These are phyloP conservation scores for Lapara coniferarum DNA, from an alignment of 2,888 invertebrate species.

Conservation along the genomic window DNA sequence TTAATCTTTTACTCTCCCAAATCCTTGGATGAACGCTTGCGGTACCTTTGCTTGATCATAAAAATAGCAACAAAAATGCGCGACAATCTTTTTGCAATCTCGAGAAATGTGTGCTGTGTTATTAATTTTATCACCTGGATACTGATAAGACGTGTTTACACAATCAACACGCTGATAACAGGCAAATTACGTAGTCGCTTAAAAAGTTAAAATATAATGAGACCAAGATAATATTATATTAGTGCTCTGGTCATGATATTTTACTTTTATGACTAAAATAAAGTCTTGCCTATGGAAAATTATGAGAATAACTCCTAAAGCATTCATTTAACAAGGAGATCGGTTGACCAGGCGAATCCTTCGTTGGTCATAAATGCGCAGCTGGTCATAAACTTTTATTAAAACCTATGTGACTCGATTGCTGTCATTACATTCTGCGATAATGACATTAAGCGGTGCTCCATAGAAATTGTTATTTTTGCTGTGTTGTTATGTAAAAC, in stretches of 20 bases:
- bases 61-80: slow-evolving; percentile 34
- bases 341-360: too few species aligned
- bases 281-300: not conserved
- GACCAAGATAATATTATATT: not conserved
- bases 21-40: slow-evolving; percentile 38
- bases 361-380: too few species aligned
- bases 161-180: slow-evolving; percentile 36
- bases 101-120: slow-evolving; percentile 34
- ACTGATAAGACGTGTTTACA: slow-evolving; percentile 29
- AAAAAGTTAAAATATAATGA: slow-evolving; percentile 17
- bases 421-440: too few species aligned
- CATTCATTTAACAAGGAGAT: too few species aligned
- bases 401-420: too few species aligned
- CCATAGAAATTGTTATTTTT: too few species aligned
- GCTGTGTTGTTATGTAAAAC: too few species aligned
- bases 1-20: slow-evolving; percentile 42
- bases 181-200: slow-evolving; percentile 31
- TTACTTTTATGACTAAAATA: not conserved
- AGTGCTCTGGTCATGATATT: not conserved
- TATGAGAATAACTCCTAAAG: not conserved
- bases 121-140: slow-evolving; percentile 31
- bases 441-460: too few species aligned
- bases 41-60: slow-evolving; percentile 33
- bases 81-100: slow-evolving; percentile 26
- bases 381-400: too few species aligned